These are phyloP conservation scores for Amphipyra berbera DNA, from an alignment of 2,888 invertebrate species.

Conservation along the genomic window DNA sequence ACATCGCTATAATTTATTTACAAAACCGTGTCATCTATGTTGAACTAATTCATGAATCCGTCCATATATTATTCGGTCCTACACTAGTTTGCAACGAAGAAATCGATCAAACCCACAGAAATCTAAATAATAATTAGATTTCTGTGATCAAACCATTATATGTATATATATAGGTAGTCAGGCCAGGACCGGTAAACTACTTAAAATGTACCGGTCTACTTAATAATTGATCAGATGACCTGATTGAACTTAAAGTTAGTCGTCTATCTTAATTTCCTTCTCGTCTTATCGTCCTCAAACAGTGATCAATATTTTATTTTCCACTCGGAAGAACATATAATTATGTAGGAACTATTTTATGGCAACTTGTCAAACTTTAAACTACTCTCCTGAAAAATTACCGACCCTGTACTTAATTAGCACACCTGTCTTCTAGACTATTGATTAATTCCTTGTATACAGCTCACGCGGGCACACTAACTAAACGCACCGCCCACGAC, in stretches of 20 bases:
- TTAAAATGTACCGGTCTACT: slow-evolving; percentile 32
- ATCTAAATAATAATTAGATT: no score
- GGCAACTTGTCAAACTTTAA: no score
- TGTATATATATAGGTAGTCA: no score
- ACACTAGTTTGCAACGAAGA: slow-evolving; percentile 1
- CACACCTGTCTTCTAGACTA: no score
- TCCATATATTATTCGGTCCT: not conserved
- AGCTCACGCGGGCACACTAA: no score
- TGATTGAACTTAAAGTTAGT: slow-evolving; percentile 35
- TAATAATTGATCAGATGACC: slow-evolving; percentile 32
- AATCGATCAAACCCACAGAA: not conserved
- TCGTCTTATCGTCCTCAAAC: slow-evolving; percentile 25
- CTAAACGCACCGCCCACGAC: no score
- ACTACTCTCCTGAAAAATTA: no score
- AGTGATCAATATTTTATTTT: slow-evolving; percentile 35
- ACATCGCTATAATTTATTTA: no score
- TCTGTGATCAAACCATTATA: not conserved
- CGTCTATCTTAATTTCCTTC: slow-evolving; percentile 45
- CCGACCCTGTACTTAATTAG: no score
- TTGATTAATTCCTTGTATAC: no score
- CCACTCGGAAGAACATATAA: not conserved
- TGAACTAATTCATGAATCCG: not conserved
- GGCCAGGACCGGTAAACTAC: slow-evolving; percentile 7
- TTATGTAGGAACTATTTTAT: not conserved
- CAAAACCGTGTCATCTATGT: no score